Evolutionary conservation across 2,888 invertebrate species (phyloP), one percentile per base, ranked within the genome.

Genomic region (Caenorhabditis imperialis): DNA sequence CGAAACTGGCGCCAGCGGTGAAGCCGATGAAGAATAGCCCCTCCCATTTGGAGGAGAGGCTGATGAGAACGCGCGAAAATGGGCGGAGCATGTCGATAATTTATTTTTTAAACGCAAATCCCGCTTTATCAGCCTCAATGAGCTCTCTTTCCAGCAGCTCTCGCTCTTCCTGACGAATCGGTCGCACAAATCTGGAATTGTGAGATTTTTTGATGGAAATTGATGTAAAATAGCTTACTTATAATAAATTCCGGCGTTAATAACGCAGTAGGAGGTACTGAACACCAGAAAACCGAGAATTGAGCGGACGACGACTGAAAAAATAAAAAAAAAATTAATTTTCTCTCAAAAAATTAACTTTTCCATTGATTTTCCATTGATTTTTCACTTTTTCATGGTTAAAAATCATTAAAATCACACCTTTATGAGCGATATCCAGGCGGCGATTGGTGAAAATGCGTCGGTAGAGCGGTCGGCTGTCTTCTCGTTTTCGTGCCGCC

Each of bases 361-460:
- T n/a, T n/a, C n/a, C n/a, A n/a, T n/a, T n/a, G n/a, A n/a, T n/a
- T 40, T 40, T 16, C 14, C 5, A 40, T 3, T 16, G 16, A 40
- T 16, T 40, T 16, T 40, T 40, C 3, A 16, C n/a, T n/a, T n/a
- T n/a, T n/a, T n/a, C n/a, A n/a, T n/a, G 16, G 6, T 40, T 18
- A 20, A 40, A 16, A 8, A n/a, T 38, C 3, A 38, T 5, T 3
- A 38, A 48, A 18, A 63, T 60, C 75, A 61, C 42, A 86, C 86
- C 73, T 77, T 84, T 85, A 58, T 86, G 85, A 23, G 81, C 81
- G 48, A 85, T 82, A 55, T 86, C 86, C 40, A 86, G 70, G 1
- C 86, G 80, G 22, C 83, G 75, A 58, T 87, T 86, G 7, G 86
- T 86, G 74, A 86, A 80, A 50, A 86, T 82, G 57, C 85, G 77